These are phyloP conservation scores for Cyanoliseus patagonus DNA, from an alignment of 2,113 vertebrate species.

Conservation along the genomic window DNA sequence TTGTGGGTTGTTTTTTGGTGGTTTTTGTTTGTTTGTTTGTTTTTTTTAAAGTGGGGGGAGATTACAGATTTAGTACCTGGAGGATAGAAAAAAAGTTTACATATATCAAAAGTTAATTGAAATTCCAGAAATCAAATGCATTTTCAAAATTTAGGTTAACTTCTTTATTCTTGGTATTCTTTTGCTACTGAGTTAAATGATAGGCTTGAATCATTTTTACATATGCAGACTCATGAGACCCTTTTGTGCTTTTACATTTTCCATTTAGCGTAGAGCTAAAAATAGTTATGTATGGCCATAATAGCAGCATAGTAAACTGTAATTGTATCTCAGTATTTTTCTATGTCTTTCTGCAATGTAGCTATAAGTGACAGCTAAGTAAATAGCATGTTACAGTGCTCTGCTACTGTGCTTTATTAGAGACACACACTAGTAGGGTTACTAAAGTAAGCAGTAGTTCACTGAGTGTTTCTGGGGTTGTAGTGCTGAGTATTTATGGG, in stretches of 20 bases:
- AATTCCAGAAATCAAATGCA: neutral
- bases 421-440: neutral
- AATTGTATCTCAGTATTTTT: neutral
- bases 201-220: neutral
- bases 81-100: neutral
- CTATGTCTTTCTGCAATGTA: neutral
- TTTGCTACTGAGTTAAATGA: neutral
- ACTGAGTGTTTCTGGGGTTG: neutral
- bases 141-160: neutral
- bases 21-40: neutral
- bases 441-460: neutral
- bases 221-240: neutral
- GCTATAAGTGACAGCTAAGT: neutral
- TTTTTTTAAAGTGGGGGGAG: neutral
- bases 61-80: neutral
- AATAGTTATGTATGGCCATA: neutral
- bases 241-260: neutral
- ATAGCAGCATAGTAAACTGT: neutral
- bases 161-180: neutral
- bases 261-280: conserved; percentile 31
- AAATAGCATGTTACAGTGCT: neutral
- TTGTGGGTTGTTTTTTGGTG: too few relatives aligned
- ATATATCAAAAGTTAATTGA: neutral
- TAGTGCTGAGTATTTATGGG: neutral
- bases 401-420: neutral